These are phyloP conservation scores for Pungitius pungitius DNA, from an alignment of 2,113 vertebrate species.

Conservation along the genomic window DNA sequence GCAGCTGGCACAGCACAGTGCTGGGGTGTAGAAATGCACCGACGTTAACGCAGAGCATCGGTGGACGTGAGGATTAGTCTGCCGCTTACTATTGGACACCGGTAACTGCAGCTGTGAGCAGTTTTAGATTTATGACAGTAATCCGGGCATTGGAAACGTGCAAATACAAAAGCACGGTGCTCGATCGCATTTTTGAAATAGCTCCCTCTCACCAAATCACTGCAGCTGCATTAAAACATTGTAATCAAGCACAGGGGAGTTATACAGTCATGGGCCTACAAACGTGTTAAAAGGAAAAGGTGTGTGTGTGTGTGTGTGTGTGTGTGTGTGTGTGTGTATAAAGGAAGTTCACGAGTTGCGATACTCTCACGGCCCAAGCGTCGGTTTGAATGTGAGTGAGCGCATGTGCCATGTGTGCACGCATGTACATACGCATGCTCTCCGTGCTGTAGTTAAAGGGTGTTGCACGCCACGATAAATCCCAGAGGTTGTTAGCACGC, in stretches of 20 bases:
- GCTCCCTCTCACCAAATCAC: constrained; percentile 19
- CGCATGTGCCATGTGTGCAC: constrained; percentile 24
- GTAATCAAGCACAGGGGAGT: constrained; percentile 31
- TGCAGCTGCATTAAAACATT: constrained; percentile 18
- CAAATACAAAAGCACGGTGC: constrained; percentile 28
- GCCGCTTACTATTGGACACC: constrained; percentile 49
- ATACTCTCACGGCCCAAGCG: constrained; percentile 32
- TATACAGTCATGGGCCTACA: constrained; percentile 12
- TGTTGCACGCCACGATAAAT: constrained; percentile 66
- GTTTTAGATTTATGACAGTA: constrained; percentile 46
- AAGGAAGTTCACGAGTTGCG: constrained; percentile 21
- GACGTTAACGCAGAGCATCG: constrained; percentile 47
- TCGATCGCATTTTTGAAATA: constrained; percentile 43
- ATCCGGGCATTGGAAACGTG: constrained; percentile 36
- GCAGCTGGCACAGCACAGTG: constrained; percentile 65
- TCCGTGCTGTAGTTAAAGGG: constrained; percentile 35
- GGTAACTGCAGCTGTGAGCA: constrained; percentile 61
- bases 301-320: no score
- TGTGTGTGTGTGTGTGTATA: not conserved
- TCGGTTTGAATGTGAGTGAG: constrained; percentile 41
- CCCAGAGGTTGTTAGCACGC: constrained; percentile 81
- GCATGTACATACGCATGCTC: constrained; percentile 13
- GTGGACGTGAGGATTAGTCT: constrained; percentile 46
- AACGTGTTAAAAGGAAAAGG: constrained; percentile 23
- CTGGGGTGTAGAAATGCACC: constrained; percentile 27